phyloP scores from a whole-genome alignment of 2,888 invertebrate species.

The Opisthograptis luteolata region DNA sequence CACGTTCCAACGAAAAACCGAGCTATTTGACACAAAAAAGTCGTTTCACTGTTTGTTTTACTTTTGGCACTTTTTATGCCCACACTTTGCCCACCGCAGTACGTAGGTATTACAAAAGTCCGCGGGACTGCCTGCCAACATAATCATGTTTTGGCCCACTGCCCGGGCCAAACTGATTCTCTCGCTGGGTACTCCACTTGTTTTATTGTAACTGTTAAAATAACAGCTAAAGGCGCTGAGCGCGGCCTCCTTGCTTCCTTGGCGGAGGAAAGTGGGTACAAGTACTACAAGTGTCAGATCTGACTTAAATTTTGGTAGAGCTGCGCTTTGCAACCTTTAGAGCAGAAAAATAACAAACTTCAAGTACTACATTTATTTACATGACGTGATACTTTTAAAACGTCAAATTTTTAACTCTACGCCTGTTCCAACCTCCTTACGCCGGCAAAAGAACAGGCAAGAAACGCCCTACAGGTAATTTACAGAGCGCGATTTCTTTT shows the following conservation, averaged over 20 bases:
- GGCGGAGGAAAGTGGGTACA: no score
- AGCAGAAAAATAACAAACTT: no score
- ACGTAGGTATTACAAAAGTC: constrained; percentile 24
- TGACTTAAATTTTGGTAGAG: no score
- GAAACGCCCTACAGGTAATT: no score
- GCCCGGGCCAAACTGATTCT: constrained; percentile 61
- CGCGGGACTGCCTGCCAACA: constrained; percentile 46
- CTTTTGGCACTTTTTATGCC: background rate
- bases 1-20: background rate
- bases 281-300: no score
- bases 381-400: no score
- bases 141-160: constrained; percentile 59
- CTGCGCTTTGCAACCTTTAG: no score
- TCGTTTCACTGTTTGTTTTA: background rate
- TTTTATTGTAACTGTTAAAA: constrained; percentile 32
- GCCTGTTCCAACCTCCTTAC: no score
- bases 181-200: constrained; percentile 35
- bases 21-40: background rate
- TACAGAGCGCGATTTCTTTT: no score
- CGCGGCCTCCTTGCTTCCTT: background rate
- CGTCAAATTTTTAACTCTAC: no score
- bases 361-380: no score
- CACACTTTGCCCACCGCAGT: constrained; percentile 1
- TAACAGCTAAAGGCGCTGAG: constrained; percentile 10
- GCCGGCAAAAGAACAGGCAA: no score